Evolutionary conservation across 2,113 vertebrate genomes (phyloP), one percentile per base, ranked within the genome.

Genomic region (Siniperca knerii): DNA sequence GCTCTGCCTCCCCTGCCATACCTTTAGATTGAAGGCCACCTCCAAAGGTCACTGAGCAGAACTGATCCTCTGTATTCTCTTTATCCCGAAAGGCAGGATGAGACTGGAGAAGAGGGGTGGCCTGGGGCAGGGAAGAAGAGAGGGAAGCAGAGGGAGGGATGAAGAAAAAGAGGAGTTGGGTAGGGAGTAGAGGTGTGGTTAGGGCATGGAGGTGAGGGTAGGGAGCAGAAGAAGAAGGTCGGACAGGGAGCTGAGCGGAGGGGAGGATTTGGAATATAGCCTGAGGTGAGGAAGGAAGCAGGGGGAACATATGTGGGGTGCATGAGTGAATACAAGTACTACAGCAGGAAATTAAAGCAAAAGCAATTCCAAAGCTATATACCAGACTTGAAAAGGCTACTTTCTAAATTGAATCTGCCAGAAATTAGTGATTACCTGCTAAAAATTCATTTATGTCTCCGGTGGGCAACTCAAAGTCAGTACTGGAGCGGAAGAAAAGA

Each of bases 41-140:
- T 93, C 89, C 92, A 94, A 93, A 95, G 93, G 94, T 95, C 93
- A 95, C 89, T 89, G 90, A 89, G 91, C 92, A 94, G 85, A 94
- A 92, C 93, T 93, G 94, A 93, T 93, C 92, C 89, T 78, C 92
- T 83, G 88, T 92, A 91, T 94, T 88, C 90, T 92, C 88, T 92
- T 91, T 87, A 91, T 92, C 90, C 88, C 81, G 23, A 86, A 92
- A 93, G 92, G 80, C 89, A 84, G 86, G 82, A 90, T 91, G 90
- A 90, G 88, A 87, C 89, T 87, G 78, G 84, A 79, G 87, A 61
- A 87, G 86, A 82, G 81, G 76, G 87, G 77, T 87, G 85, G 89
- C 89, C 89, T 54, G 85, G 77, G 88, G 88, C 83, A 68, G 86
- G n/a, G 60, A 77, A 46, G 89, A 77, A 85, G 73, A 69, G 52